Conservation (phyloP, 2,888 invertebrate species). For the Flexamia atlantica region DNA sequence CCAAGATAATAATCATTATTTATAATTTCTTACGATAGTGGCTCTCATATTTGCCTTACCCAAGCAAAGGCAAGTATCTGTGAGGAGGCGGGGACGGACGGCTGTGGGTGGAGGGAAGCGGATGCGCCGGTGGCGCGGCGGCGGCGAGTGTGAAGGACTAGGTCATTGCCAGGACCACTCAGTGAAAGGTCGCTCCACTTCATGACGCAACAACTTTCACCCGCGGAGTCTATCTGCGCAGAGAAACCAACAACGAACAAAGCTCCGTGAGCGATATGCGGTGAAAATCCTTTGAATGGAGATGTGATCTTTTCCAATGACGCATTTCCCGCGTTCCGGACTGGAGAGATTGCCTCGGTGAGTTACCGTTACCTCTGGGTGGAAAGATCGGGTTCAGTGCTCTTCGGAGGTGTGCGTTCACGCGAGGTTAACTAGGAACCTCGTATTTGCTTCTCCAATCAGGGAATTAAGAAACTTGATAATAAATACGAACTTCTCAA, state of each 20-base stretch:
- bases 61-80: neutral
- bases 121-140: conserved; percentile 23
- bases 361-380: neutral
- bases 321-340: neutral
- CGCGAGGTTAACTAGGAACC: too few relatives aligned
- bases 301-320: neutral
- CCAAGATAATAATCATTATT: too few relatives aligned
- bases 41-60: too few relatives aligned
- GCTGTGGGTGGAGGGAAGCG: conserved; percentile 34
- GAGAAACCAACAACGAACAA: neutral
- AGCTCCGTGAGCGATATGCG: neutral
- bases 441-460: too few relatives aligned
- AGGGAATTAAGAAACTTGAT: too few relatives aligned
- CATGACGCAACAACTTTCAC: conserved; percentile 58
- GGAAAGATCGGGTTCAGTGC: neutral
- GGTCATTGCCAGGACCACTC: conserved; percentile 47
- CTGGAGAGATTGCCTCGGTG: neutral
- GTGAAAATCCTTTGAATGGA: neutral
- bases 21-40: too few relatives aligned
- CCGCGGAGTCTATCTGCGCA: conserved; percentile 1
- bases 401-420: neutral
- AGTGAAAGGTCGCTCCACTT: conserved; percentile 59
- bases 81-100: neutral
- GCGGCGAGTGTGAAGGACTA: conserved; percentile 52
- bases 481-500: too few relatives aligned